Percentiles rank a stretch among this genome's conserved stretches.
Evolutionary conservation across 2,888 invertebrate species (phyloP).

Genomic region (Eulithis prunata): DNA sequence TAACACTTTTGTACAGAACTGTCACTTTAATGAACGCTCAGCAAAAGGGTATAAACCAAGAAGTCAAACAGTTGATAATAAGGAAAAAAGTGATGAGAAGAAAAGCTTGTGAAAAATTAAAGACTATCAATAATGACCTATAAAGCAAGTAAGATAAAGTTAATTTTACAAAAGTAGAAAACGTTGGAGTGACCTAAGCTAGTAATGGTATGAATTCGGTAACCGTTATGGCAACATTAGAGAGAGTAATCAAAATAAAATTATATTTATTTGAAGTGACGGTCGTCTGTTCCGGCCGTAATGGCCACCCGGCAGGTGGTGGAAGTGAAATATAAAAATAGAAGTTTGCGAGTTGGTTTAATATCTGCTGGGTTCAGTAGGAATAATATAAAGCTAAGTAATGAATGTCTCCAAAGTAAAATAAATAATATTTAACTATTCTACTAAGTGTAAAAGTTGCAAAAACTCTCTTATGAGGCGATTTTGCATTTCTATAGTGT

Average conservation of each 20-base stretch:
- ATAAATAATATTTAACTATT: no score
- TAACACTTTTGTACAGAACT: background rate
- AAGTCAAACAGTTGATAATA: no score
- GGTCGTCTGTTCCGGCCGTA: conserved; percentile 70
- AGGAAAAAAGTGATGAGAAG: no score
- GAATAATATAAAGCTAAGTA: no score
- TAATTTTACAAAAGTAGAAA: background rate
- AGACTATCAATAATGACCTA: background rate
- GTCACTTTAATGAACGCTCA: background rate
- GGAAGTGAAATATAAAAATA: conserved; percentile 37
- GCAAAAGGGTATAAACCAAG: no score
- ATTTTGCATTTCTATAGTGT: no score
- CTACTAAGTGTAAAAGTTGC: no score
- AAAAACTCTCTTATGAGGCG: no score
- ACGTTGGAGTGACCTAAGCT: conserved; percentile 11
- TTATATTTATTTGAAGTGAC: conserved; percentile 73
- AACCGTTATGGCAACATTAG: conserved; percentile 57
- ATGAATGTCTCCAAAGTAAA: no score
- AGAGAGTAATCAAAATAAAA: conserved; percentile 68
- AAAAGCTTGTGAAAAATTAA: no score
- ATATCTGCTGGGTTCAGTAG: conserved; percentile 26
- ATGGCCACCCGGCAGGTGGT: conserved; percentile 72
- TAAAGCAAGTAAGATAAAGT: background rate
- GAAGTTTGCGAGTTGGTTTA: conserved; percentile 1
- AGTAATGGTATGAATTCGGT: conserved; percentile 33